Conservation (phyloP, 2,888 invertebrate genomes). For the Cinara cedri region DNA sequence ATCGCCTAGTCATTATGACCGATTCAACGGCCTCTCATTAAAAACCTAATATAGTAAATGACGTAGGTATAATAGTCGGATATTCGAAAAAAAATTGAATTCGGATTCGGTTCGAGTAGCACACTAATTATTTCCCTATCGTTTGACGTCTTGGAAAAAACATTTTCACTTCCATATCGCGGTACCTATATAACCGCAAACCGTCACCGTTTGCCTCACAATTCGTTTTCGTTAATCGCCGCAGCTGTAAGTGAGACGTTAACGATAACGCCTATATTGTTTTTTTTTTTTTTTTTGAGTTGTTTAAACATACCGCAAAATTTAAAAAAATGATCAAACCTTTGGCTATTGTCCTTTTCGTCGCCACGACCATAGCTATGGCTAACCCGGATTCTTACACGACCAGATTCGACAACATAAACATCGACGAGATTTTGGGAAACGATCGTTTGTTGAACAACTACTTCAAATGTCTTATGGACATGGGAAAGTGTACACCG, state of each 20-base stretch:
- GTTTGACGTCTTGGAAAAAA: constrained; percentile 4
- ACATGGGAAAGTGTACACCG: constrained; percentile 71
- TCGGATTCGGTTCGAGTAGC: constrained; percentile 34
- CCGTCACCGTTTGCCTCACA: background rate
- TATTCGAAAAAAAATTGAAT: constrained; percentile 27
- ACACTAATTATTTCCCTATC: constrained; percentile 2
- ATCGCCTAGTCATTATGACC: too few relatives aligned
- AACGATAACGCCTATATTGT: too few relatives aligned
- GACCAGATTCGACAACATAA: constrained; percentile 73
- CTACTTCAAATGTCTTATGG: constrained; percentile 73
- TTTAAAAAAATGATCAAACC: constrained; percentile 56
- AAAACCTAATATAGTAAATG: too few relatives aligned
- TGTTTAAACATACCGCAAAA: too few relatives aligned
- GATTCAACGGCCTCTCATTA: too few relatives aligned
- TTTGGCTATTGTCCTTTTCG: constrained; percentile 53
- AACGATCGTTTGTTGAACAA: constrained; percentile 72
- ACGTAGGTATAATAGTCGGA: background rate
- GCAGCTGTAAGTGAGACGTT: too few relatives aligned
- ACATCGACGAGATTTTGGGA: constrained; percentile 71
- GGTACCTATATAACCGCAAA: constrained; percentile 29
- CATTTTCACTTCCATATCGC: background rate
- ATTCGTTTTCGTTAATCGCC: background rate
- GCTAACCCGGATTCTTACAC: constrained; percentile 67
- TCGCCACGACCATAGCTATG: constrained; percentile 55
- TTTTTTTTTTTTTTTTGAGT: too few relatives aligned